Evolutionary conservation across 2,797 vertebrate genomes (phyloP).

Genomic region (Pagetopsis macropterus): DNA sequence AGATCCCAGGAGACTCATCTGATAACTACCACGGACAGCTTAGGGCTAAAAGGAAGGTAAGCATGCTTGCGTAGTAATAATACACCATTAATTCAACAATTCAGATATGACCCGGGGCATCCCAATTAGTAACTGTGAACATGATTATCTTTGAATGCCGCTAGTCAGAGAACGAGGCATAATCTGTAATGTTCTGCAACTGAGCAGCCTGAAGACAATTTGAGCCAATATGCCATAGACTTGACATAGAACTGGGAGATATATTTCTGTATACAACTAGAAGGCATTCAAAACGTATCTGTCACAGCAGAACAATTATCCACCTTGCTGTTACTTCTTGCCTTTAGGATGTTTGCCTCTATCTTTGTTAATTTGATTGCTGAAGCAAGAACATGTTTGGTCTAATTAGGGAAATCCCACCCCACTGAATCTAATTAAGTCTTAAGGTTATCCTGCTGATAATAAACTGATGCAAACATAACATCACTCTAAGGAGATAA

Average conservation of each 20-base stretch:
- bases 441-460: not conserved
- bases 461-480: conserved; percentile 7
- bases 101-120: not conserved
- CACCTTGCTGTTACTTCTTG: not conserved
- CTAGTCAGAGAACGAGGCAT: conserved; percentile 16
- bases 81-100: conserved; percentile 12
- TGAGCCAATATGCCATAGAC: conserved; percentile 1
- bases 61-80: conserved; percentile 1
- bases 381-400: conserved; percentile 1
- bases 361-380: conserved; percentile 24
- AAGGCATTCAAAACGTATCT: conserved; percentile 8
- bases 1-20: conserved; percentile 94
- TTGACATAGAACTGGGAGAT: not conserved
- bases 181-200: conserved; percentile 3
- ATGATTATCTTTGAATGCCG: conserved; percentile 12
- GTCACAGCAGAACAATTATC: conserved; percentile 6
- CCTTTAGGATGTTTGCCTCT: conserved; percentile 12
- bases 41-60: conserved; percentile 96
- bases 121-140: conserved; percentile 20
- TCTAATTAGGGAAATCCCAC: conserved; percentile 15
- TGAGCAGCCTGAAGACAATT: not conserved
- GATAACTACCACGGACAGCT: conserved; percentile 97
- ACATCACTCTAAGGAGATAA: not conserved
- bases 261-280: not conserved
- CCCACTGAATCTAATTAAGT: conserved; percentile 17